A percentile compares a stretch with the other conserved stretches of the same genome.
Conservation (phyloP, 2,113 vertebrate genomes). For the Esox niger region DNA sequence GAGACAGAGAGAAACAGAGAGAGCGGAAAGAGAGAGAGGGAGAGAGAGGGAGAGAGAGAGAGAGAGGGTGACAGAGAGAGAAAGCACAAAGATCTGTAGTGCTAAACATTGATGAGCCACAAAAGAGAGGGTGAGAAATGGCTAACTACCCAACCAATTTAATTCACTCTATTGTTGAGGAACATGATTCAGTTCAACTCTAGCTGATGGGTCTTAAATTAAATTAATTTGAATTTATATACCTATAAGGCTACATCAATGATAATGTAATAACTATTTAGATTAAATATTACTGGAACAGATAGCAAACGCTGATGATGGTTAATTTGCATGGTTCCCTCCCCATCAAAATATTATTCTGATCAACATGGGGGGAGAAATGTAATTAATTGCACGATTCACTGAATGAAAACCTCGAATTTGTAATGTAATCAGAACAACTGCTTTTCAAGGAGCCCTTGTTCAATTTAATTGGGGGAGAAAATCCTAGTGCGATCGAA, state of each 20-base stretch:
- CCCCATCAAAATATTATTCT: constrained; percentile 57
- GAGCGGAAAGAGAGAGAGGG: too few species aligned
- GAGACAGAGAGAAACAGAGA: neutral
- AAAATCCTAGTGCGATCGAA: constrained; percentile 61
- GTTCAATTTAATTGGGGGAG: constrained; percentile 70
- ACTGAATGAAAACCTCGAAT: constrained; percentile 69
- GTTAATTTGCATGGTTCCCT: constrained; percentile 58
- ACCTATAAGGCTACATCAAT: constrained; percentile 2
- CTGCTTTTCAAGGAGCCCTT: constrained; percentile 73
- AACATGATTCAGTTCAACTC: too few species aligned
- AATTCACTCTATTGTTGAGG: neutral
- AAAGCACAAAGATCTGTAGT: neutral
- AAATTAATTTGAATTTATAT: constrained; percentile 22
- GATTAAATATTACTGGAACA: constrained; percentile 42
- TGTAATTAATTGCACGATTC: constrained; percentile 74
- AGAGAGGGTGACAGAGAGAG: constrained; percentile 1
- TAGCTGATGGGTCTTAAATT: too few species aligned
- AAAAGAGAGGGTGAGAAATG: neutral
- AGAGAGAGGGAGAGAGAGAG: too few species aligned
- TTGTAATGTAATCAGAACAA: constrained; percentile 76
- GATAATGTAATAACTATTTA: constrained; percentile 50
- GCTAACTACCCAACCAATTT: neutral
- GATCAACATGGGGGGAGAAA: constrained; percentile 65
- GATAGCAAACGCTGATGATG: constrained; percentile 59
- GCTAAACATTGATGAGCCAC: constrained; percentile 15